A percentile compares a stretch with the other conserved stretches of the same genome.
phyloP scores from a whole-genome alignment of 2,113 vertebrate species.

The Sinocyclocheilus rhinocerous region DNA sequence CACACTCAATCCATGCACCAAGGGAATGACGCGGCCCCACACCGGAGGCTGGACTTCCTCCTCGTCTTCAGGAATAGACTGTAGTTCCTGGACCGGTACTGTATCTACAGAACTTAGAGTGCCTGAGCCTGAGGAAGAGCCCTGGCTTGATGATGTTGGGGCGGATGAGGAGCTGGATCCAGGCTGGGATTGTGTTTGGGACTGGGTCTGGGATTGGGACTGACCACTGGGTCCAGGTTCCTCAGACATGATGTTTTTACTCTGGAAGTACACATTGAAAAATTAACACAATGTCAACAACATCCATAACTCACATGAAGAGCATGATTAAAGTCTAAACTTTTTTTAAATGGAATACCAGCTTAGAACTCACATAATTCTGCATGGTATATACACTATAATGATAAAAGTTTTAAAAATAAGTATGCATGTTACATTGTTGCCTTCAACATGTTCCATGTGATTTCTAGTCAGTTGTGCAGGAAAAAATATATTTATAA shows the following conservation, averaged over 20 bases:
- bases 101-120: slow-evolving; percentile 93
- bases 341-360: not conserved
- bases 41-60: slow-evolving; percentile 77
- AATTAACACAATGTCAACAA: not conserved
- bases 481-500: too few species aligned
- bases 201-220: slow-evolving; percentile 52
- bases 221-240: slow-evolving; percentile 55
- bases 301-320: not conserved
- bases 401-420: too few species aligned
- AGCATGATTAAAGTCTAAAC: not conserved
- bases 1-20: slow-evolving; percentile 83
- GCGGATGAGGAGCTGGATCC: slow-evolving; percentile 81
- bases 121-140: slow-evolving; percentile 85
- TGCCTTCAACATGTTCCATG: not conserved
- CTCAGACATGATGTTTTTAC: slow-evolving; percentile 55
- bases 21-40: slow-evolving; percentile 91
- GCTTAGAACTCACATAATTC: not conserved
- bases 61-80: slow-evolving; percentile 84
- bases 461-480: too few species aligned
- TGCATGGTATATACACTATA: not conserved
- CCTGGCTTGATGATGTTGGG: slow-evolving; percentile 79
- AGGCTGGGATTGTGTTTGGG: slow-evolving; percentile 71
- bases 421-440: too few species aligned
- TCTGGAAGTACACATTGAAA: not conserved
- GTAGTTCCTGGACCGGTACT: slow-evolving; percentile 83